Evolutionary conservation across 2,797 vertebrate genomes (phyloP), one percentile per base, ranked within the genome.

Genomic region (Hybognathus amarus): DNA sequence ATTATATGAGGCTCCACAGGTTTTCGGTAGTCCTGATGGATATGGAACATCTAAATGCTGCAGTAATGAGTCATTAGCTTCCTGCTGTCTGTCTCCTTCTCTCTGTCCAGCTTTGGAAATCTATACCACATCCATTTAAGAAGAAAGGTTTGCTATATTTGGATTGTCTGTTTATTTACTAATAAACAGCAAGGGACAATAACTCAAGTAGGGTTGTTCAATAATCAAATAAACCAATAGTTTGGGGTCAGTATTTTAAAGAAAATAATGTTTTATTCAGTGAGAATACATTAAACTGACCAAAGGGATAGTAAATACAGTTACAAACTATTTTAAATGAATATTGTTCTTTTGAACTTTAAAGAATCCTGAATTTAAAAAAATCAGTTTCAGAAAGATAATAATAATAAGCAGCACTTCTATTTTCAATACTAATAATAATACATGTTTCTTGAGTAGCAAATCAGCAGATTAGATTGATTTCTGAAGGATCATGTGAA

Each of bases 41-140:
- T 50, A 77, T 68, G n/a, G 79, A 81, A 77, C 45, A 83, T 79
- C 45, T 81, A 61, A 73, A 80, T 80, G 15, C 63, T 82, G 74
- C 36, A 67, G 47, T 76, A 82, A 71, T 22, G 33, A 64, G 45
- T 30, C 52, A 85, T 79, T 87, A 84, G 80, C 66, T 61, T 79
- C 68, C 24, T 38, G n/a, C 42, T 56, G 45, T 47, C 12, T 45
- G 12, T 45, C 3, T 4, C 42, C 42, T 5, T 45, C 12, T 45
- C 10, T 75, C 61, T 59, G 47, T 74, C 61, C 50, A 76, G 45
- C 22, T 52, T 73, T 40, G 36, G 10, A 38, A 30, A 77, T 61
- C 63, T 59, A 6, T 18, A 63, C 10, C 17, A 33, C 7, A 17
- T 45, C 24, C 11, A 66, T 33, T 6, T 22, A 47, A n/a, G 17